A percentile compares a stretch with the other conserved stretches of the same genome.
These are phyloP conservation scores for Myathropa florea DNA, from an alignment of 2,888 invertebrate genomes.

Conservation along the genomic window DNA sequence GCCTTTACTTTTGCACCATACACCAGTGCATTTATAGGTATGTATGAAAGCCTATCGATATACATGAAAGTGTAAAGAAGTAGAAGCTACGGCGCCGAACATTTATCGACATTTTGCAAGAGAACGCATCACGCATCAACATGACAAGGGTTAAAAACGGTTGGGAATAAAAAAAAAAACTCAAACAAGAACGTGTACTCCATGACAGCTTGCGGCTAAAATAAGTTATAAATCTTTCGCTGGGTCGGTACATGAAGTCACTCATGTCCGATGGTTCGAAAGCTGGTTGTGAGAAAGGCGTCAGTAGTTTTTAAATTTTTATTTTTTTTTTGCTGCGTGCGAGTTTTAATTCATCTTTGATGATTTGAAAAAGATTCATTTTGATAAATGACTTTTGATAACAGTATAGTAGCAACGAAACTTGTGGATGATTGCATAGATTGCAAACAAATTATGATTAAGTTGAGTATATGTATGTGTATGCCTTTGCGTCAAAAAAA, in stretches of 20 bases:
- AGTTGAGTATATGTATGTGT: no score
- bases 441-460: background rate
- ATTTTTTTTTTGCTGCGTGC: background rate
- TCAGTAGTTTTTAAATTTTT: background rate
- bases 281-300: background rate
- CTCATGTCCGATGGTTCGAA: background rate
- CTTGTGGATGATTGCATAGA: background rate
- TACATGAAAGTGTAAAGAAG: constrained; percentile 29
- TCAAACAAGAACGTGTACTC: constrained; percentile 18
- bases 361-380: background rate
- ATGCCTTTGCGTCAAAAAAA: no score
- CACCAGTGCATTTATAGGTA: background rate
- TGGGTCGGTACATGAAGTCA: constrained; percentile 10
- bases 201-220: constrained; percentile 50
- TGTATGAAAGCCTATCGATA: constrained; percentile 7
- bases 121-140: constrained; percentile 62
- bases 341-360: background rate
- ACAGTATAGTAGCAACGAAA: background rate
- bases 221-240: constrained; percentile 54
- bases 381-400: background rate
- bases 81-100: constrained; percentile 42
- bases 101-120: constrained; percentile 46
- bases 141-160: constrained; percentile 58
- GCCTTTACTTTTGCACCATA: background rate
- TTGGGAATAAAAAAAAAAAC: background rate